phyloP scores from a whole-genome alignment of 2,888 invertebrate species.

The Teleogryllus oceanicus region DNA sequence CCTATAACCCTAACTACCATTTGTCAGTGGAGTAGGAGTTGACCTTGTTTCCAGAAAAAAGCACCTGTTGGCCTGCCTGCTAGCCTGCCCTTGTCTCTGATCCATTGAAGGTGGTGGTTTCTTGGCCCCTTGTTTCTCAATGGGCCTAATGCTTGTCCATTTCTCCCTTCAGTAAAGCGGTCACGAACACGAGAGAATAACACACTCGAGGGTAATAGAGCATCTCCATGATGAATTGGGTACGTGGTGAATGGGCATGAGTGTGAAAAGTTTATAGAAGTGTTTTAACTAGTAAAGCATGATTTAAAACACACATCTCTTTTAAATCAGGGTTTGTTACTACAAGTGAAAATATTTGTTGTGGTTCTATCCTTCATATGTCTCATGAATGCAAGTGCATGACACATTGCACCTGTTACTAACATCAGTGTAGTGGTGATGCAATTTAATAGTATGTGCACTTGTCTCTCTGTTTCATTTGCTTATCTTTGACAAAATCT shows the following conservation, averaged over 20 bases:
- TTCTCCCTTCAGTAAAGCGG: constrained; percentile 60
- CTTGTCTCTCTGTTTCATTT: too few species aligned
- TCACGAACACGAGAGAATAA: constrained; percentile 71
- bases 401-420: too few species aligned
- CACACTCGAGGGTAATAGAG: constrained; percentile 58
- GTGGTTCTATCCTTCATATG: too few species aligned
- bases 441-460: too few species aligned
- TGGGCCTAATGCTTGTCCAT: constrained; percentile 30
- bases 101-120: constrained; percentile 4
- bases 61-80: constrained; percentile 26
- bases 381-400: too few species aligned
- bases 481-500: too few species aligned
- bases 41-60: constrained; percentile 28
- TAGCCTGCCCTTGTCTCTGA: constrained; percentile 18
- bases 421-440: too few species aligned
- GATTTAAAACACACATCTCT: constrained; percentile 29
- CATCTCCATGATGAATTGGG: constrained; percentile 47
- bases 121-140: neutral
- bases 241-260: neutral
- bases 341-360: too few species aligned
- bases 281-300: constrained; percentile 40
- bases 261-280: constrained; percentile 24
- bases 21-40: constrained; percentile 22
- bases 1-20: neutral
- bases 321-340: too few species aligned